Conservation (phyloP, 2,113 vertebrate genomes). For the Python bivittatus region DNA sequence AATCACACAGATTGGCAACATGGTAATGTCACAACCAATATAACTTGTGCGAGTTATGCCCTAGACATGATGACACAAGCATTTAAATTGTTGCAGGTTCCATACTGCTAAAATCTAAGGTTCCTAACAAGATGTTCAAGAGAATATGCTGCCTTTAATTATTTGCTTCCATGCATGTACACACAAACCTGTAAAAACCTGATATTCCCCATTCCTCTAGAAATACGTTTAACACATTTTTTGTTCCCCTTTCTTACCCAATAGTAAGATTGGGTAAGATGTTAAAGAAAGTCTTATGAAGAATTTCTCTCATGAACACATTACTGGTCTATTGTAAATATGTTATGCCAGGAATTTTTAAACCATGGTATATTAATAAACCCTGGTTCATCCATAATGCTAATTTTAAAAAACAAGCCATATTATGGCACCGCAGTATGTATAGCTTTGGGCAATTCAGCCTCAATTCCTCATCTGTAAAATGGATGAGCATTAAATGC, state of each 20-base stretch:
- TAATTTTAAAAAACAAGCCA: background rate
- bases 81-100: background rate
- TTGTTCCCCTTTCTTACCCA: background rate
- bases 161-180: accelerated
- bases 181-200: background rate
- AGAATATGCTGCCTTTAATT: background rate
- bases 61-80: background rate
- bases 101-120: background rate
- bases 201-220: background rate
- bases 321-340: background rate
- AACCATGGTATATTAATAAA: background rate
- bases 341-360: background rate
- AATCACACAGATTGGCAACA: constrained; percentile 6
- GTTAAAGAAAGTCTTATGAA: background rate
- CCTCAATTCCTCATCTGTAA: background rate
- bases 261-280: background rate
- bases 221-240: background rate
- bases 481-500: background rate
- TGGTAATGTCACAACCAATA: background rate
- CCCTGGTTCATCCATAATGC: background rate
- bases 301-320: background rate
- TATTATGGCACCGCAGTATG: background rate
- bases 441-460: background rate
- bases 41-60: background rate
- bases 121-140: constrained; percentile 14